Conservation (phyloP, 2,113 vertebrate genomes). For the Sprattus sprattus region DNA sequence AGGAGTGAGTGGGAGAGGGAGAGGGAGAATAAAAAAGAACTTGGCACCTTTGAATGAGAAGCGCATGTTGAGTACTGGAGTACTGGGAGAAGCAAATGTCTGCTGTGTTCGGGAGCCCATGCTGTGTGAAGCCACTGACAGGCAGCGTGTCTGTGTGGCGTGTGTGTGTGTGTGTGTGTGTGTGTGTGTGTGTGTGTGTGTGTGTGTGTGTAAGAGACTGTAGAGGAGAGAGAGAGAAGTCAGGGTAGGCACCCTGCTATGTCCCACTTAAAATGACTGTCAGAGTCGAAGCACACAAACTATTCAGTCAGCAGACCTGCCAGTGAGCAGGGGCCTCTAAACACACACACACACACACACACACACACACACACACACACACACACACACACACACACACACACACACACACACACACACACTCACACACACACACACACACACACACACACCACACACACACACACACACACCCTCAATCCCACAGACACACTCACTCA, state of each 20-base stretch:
- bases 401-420: conserved; percentile 40
- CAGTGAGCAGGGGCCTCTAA: neutral
- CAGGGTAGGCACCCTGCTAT: conserved; percentile 57
- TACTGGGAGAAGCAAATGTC: neutral
- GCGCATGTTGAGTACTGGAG: neutral
- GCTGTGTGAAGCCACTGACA: conserved; percentile 12
- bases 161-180: conserved; percentile 18
- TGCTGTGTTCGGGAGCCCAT: neutral
- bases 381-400: conserved; percentile 56
- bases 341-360: conserved; percentile 11
- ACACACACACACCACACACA: conserved; percentile 60
- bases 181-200: conserved; percentile 17
- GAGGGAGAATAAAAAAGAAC: neutral
- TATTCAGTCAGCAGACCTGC: conserved; percentile 7
- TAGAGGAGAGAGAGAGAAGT: too few species aligned
- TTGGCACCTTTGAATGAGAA: neutral
- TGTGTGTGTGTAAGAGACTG: conserved; percentile 2
- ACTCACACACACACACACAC: neutral
- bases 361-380: neutral
- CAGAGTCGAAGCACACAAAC: conserved; percentile 48
- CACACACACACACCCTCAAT: conserved; percentile 46
- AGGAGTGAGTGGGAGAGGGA: conserved; percentile 24
- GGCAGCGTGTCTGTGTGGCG: neutral
- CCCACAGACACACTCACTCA: neutral
- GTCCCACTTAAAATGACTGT: conserved; percentile 75